Evolutionary conservation across 2,888 invertebrate genomes (phyloP).

Genomic region (Spisula subtruncata): DNA sequence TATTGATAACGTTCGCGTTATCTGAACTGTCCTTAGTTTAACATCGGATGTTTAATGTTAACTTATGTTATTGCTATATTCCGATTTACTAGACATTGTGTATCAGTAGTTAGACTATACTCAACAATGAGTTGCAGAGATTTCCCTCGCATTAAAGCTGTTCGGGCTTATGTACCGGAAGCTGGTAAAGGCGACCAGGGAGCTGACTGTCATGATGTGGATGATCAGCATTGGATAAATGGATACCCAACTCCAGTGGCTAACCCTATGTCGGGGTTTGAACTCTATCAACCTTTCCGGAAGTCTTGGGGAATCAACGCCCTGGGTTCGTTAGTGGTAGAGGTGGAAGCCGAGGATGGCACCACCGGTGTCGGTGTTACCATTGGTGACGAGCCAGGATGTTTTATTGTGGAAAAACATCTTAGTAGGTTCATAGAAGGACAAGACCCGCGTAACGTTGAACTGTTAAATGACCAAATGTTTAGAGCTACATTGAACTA

Average conservation of each 20-base stretch:
- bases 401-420: conserved; percentile 85
- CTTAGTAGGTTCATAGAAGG: conserved; percentile 86
- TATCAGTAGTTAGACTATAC: background rate
- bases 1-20: background rate
- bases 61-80: background rate
- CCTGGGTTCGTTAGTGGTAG: conserved; percentile 84
- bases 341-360: conserved; percentile 85
- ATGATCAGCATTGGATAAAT: conserved; percentile 85
- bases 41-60: background rate
- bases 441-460: conserved; percentile 84
- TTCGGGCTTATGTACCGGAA: conserved; percentile 81
- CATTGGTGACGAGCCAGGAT: conserved; percentile 85
- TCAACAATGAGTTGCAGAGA: conserved; percentile 56
- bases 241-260: conserved; percentile 83
- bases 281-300: conserved; percentile 79
- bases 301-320: conserved; percentile 87
- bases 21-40: background rate
- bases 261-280: conserved; percentile 84
- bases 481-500: conserved; percentile 85
- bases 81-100: background rate
- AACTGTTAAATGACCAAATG: conserved; percentile 86
- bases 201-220: conserved; percentile 86
- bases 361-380: conserved; percentile 85
- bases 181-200: conserved; percentile 79
- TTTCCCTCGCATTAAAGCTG: conserved; percentile 80